Evolutionary conservation across 2,888 invertebrate genomes (phyloP).

Genomic region (Zhuqinia jingwanae): DNA sequence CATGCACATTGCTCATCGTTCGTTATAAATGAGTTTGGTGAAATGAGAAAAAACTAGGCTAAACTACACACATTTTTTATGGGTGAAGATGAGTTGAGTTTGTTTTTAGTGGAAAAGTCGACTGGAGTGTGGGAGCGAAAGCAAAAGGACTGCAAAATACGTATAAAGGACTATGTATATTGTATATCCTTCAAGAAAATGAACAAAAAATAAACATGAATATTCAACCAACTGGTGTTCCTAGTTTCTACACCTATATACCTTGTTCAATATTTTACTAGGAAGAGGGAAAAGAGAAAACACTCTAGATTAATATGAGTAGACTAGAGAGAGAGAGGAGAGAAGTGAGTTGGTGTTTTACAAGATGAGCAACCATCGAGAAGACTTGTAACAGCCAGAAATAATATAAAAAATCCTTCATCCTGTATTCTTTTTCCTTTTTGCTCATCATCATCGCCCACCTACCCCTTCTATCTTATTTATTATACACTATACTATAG

Average conservation of each 20-base stretch:
- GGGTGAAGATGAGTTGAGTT: constrained; percentile 24
- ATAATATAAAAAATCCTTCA: neutral
- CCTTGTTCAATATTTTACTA: neutral
- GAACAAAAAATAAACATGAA: neutral
- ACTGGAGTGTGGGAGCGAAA: neutral
- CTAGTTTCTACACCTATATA: no score
- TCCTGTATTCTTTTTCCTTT: neutral
- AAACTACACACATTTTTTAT: constrained; percentile 40
- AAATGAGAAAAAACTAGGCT: constrained; percentile 56
- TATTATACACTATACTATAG: neutral
- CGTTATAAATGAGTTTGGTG: constrained; percentile 25
- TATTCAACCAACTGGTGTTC: neutral
- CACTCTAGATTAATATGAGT: neutral
- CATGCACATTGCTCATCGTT: neutral
- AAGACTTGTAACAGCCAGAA: neutral
- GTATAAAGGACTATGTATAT: neutral
- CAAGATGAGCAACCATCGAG: constrained; percentile 8
- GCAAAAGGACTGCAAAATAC: neutral
- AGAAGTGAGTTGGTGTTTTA: constrained; percentile 24
- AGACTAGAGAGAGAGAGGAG: neutral
- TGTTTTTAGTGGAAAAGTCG: neutral
- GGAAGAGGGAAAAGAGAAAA: neutral
- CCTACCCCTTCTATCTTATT: neutral
- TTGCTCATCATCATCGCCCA: constrained; percentile 41
- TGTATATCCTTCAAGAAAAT: neutral